Percentiles rank a stretch among this genome's conserved stretches.
Conservation (phyloP, 2,113 vertebrate genomes). For the Rhinopithecus roxellana region DNA sequence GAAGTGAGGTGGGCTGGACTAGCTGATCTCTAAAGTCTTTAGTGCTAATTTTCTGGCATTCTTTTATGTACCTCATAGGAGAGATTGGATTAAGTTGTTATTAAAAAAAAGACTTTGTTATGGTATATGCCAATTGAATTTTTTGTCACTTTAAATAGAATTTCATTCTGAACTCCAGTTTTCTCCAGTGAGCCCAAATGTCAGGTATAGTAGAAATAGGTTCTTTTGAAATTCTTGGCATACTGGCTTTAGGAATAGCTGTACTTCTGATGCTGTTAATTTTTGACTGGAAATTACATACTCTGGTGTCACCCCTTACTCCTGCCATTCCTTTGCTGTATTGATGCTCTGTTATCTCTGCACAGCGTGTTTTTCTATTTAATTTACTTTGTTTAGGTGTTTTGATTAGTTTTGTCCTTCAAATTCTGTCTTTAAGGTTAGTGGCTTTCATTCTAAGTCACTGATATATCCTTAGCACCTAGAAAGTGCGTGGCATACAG, state of each 20-base stretch:
- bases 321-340: slow-evolving; percentile 1
- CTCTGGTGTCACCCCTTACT: background rate
- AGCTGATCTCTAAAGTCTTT: background rate
- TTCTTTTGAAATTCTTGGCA: background rate
- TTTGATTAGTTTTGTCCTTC: slow-evolving; percentile 23
- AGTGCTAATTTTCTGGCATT: background rate
- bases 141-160: slow-evolving; percentile 37
- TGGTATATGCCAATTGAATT: background rate
- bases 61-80: background rate
- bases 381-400: background rate
- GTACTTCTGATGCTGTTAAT: background rate
- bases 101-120: no score
- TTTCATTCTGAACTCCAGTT: background rate
- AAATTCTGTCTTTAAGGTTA: slow-evolving; percentile 27
- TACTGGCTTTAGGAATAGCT: slow-evolving; percentile 35
- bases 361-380: background rate
- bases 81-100: background rate
- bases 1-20: background rate
- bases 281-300: background rate
- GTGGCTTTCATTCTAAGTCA: slow-evolving; percentile 8
- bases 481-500: slow-evolving; percentile 22
- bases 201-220: background rate
- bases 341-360: background rate
- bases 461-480: background rate
- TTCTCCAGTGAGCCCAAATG: background rate